These are phyloP conservation scores for Pardalotus punctatus DNA, from an alignment of 2,113 vertebrate genomes.

Conservation along the genomic window DNA sequence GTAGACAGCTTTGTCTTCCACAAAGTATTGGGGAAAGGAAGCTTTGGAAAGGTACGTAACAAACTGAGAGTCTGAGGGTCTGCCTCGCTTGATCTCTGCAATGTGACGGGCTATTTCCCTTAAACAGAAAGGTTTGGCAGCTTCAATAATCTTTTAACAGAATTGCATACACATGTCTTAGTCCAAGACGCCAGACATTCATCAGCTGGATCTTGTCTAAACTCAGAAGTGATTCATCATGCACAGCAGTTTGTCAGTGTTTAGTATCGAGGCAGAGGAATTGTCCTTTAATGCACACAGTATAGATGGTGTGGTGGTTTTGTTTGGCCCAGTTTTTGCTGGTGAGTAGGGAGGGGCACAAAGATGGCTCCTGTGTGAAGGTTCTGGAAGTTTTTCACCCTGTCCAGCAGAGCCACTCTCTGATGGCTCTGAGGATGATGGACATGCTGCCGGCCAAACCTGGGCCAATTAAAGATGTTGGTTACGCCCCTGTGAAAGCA, in stretches of 20 bases:
- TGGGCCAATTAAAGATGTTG: too few relatives aligned
- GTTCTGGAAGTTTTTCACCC: too few relatives aligned
- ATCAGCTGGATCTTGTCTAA: neutral
- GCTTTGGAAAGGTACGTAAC: slow-evolving; percentile 92
- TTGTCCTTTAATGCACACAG: neutral
- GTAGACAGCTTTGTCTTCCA: slow-evolving; percentile 89
- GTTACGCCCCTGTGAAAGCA: too few relatives aligned
- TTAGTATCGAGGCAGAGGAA: neutral
- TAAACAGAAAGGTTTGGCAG: neutral
- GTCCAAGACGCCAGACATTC: neutral
- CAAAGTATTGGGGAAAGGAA: slow-evolving; percentile 97
- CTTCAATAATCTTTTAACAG: neutral
- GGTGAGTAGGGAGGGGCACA: too few relatives aligned
- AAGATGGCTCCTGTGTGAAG: too few relatives aligned
- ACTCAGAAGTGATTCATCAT: neutral
- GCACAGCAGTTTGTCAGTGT: neutral
- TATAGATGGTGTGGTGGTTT: too few relatives aligned
- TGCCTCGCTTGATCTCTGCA: neutral
- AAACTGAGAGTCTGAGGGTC: neutral
- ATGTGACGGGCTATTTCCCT: neutral
- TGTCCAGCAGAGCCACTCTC: too few relatives aligned
- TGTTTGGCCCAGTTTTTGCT: too few relatives aligned
- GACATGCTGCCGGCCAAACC: too few relatives aligned
- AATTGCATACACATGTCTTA: neutral
- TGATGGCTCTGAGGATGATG: too few relatives aligned